Evolutionary conservation across 2,113 vertebrate genomes (phyloP).

Genomic region (Nothobranchius kuhntae): DNA sequence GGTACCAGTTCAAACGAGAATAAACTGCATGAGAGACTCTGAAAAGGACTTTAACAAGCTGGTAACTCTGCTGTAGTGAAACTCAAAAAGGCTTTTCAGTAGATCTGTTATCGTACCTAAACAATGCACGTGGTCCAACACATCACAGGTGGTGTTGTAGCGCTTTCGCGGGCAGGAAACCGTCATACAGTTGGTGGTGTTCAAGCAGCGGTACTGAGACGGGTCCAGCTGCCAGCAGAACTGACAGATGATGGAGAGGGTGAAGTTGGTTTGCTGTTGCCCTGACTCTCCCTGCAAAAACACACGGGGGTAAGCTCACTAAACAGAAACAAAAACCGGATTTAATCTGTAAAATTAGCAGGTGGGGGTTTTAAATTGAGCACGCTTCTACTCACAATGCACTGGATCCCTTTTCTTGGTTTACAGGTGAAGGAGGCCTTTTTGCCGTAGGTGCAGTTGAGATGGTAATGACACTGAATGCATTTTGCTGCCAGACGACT

Average conservation of each 20-base stretch:
- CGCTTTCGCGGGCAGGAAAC: conserved; percentile 91
- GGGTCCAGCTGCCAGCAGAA: conserved; percentile 97
- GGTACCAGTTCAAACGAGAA: not conserved
- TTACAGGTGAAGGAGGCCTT: conserved; percentile 82
- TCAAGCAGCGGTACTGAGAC: conserved; percentile 86
- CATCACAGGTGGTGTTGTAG: conserved; percentile 87
- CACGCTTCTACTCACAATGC: conserved; percentile 83
- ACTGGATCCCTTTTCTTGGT: conserved; percentile 85
- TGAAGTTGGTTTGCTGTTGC: conserved; percentile 81
- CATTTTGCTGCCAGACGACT: conserved; percentile 86
- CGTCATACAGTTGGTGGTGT: conserved; percentile 89
- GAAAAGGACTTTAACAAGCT: not conserved
- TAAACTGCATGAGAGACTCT: not conserved
- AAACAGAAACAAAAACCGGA: not conserved
- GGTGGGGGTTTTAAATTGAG: too few species aligned
- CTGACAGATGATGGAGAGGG: conserved; percentile 87
- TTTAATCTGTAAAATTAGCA: too few species aligned
- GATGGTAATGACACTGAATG: conserved; percentile 84
- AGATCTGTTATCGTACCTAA: conserved; percentile 79
- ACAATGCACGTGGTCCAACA: conserved; percentile 89
- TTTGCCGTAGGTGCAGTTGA: conserved; percentile 90
- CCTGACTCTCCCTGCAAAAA: conserved; percentile 79
- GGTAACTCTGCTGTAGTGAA: not conserved
- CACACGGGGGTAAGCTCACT: not conserved
- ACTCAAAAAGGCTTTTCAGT: not conserved